phyloP scores from a whole-genome alignment of 2,797 vertebrate genomes.

The Ceryle rudis region DNA sequence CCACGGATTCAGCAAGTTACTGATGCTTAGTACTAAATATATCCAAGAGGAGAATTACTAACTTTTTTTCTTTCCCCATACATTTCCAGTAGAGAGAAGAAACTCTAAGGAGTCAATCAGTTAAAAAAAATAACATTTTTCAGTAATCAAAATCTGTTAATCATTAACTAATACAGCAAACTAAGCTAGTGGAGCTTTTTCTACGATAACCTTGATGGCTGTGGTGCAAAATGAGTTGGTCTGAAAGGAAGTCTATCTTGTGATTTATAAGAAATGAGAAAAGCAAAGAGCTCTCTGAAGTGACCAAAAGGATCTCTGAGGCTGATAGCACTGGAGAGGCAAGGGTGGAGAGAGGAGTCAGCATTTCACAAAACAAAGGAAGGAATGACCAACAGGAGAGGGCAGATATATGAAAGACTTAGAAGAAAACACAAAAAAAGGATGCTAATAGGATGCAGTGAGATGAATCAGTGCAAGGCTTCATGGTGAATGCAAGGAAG shows the following conservation, averaged over 20 bases:
- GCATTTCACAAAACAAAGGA: constrained; percentile 38
- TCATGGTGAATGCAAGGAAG: constrained; percentile 3
- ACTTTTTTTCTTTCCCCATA: neutral
- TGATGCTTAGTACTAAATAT: neutral
- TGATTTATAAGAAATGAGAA: neutral
- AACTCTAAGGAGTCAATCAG: neutral
- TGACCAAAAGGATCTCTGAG: neutral
- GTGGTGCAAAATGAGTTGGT: neutral
- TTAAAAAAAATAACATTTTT: neutral
- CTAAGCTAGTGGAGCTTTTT: constrained; percentile 2
- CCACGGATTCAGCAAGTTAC: neutral
- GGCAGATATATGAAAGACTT: neutral
- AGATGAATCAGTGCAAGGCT: constrained; percentile 9
- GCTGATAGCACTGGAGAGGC: neutral
- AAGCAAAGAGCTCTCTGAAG: neutral
- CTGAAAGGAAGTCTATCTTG: neutral
- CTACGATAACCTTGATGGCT: neutral
- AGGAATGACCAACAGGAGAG: constrained; percentile 10
- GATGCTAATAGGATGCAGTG: neutral
- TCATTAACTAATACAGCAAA: neutral
- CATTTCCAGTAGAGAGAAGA: neutral
- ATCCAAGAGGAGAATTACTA: neutral
- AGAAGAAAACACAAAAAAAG: neutral
- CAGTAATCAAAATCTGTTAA: neutral
- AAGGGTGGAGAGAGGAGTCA: neutral